Evolutionary conservation across 1,140 invertebrate species (phyloP).

Genomic region (Drosophila watanabei): DNA sequence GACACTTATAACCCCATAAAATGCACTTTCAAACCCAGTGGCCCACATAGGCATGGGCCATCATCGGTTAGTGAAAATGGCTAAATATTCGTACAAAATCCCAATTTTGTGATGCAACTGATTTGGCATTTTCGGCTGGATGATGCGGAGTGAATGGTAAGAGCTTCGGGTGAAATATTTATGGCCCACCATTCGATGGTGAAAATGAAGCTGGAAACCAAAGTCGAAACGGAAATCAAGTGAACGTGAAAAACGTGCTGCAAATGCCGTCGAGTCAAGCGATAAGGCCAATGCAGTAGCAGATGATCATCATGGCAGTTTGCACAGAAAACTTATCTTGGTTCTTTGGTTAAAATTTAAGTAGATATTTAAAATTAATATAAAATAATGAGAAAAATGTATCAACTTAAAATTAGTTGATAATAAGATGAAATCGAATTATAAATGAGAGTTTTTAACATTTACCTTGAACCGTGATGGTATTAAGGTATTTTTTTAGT

Average conservation of each 20-base stretch:
- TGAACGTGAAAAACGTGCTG: conserved; percentile 76
- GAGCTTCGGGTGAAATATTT: conserved; percentile 51
- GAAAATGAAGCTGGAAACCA: conserved; percentile 56
- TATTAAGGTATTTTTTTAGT: neutral
- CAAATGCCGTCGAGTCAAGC: conserved; percentile 23
- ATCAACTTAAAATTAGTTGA: neutral
- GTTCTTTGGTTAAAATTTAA: neutral
- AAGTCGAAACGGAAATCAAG: conserved; percentile 68
- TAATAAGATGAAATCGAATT: neutral
- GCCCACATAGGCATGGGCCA: conserved; percentile 29
- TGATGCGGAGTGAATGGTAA: conserved; percentile 51
- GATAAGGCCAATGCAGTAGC: conserved; percentile 42
- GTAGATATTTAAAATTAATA: too few relatives aligned
- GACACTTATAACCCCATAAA: conserved; percentile 17
- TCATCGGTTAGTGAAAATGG: conserved; percentile 33
- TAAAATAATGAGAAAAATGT: neutral
- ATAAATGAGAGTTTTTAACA: neutral
- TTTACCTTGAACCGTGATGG: neutral
- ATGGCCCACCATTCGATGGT: conserved; percentile 63
- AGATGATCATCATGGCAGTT: conserved; percentile 19
- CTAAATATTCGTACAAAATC: conserved; percentile 17
- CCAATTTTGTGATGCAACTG: conserved; percentile 56
- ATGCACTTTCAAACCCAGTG: conserved; percentile 5
- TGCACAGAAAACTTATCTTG: neutral
- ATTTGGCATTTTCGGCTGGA: conserved; percentile 47